These are phyloP conservation scores for Phoeniculus purpureus DNA, from an alignment of 2,797 vertebrate species.

Conservation along the genomic window DNA sequence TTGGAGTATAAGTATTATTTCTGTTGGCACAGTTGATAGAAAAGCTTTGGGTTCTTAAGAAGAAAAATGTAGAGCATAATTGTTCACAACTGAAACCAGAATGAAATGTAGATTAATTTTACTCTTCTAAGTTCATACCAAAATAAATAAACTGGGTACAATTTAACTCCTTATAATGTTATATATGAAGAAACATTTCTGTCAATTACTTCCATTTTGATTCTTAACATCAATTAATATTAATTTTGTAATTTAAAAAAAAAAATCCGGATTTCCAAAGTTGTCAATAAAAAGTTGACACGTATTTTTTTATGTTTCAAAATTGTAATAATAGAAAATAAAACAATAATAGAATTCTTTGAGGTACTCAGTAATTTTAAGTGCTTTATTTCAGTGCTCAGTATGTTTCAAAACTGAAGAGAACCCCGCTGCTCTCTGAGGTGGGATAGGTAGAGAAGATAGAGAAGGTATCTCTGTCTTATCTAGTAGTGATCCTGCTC, in stretches of 20 bases:
- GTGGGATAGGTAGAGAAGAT: too few relatives aligned
- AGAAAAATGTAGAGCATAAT: accelerated
- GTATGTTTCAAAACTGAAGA: not conserved
- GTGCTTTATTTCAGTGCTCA: not conserved
- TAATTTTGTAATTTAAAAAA: too few relatives aligned
- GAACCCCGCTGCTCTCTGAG: too few relatives aligned
- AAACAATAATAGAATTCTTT: not conserved
- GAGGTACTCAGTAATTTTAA: not conserved
- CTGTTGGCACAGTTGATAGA: not conserved
- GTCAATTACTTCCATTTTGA: not conserved
- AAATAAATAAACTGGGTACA: not conserved
- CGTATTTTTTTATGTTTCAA: too few relatives aligned
- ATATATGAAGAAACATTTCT: not conserved
- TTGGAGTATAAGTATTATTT: not conserved
- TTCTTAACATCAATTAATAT: not conserved
- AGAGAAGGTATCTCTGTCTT: too few relatives aligned
- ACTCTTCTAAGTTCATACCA: not conserved
- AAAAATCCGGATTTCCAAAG: too few relatives aligned
- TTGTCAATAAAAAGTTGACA: too few relatives aligned
- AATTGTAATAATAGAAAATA: not conserved
- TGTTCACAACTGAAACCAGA: not conserved
- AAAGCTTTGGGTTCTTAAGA: accelerated
- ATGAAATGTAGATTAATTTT: not conserved
- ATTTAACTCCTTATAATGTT: not conserved
- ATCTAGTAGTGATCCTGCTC: too few relatives aligned